phyloP scores from a whole-genome alignment of 2,797 vertebrate species.

The Characodon lateralis region DNA sequence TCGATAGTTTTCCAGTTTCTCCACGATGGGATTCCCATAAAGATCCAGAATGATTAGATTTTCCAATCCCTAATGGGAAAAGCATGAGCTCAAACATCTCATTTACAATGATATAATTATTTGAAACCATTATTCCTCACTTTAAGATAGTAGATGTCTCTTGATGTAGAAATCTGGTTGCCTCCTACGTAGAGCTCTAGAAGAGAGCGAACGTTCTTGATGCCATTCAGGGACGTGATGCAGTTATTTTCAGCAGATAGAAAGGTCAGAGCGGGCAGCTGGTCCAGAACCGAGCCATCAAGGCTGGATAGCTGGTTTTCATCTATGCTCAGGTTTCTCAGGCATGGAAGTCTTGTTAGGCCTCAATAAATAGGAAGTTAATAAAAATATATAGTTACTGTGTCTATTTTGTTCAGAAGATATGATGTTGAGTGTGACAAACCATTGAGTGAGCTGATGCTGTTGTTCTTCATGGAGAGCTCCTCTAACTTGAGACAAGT shows the following conservation, averaged over 20 bases:
- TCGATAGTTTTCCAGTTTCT: constrained; percentile 86
- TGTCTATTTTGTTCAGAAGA: background rate
- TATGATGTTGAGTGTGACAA: constrained; percentile 20
- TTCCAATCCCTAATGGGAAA: constrained; percentile 75
- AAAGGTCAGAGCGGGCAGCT: constrained; percentile 82
- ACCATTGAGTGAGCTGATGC: constrained; percentile 85
- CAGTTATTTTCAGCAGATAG: constrained; percentile 87
- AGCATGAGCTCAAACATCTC: constrained; percentile 1
- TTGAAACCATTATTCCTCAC: constrained; percentile 52
- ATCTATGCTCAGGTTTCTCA: constrained; percentile 85
- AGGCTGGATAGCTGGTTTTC: constrained; percentile 83
- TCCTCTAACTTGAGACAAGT: constrained; percentile 85
- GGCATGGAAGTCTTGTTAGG: constrained; percentile 78
- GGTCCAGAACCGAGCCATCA: constrained; percentile 78
- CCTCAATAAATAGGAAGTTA: constrained; percentile 67
- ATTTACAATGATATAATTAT: background rate
- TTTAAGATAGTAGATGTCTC: constrained; percentile 88
- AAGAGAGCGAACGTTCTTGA: constrained; percentile 81
- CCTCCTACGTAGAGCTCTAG: constrained; percentile 86
- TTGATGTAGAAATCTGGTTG: constrained; percentile 84
- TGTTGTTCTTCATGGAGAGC: constrained; percentile 86
- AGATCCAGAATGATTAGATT: constrained; percentile 88
- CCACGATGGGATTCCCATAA: constrained; percentile 83
- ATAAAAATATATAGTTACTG: constrained; percentile 5
- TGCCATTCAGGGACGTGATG: constrained; percentile 82